phyloP scores from a whole-genome alignment of 2,113 vertebrate genomes.

The Turnix velox region DNA sequence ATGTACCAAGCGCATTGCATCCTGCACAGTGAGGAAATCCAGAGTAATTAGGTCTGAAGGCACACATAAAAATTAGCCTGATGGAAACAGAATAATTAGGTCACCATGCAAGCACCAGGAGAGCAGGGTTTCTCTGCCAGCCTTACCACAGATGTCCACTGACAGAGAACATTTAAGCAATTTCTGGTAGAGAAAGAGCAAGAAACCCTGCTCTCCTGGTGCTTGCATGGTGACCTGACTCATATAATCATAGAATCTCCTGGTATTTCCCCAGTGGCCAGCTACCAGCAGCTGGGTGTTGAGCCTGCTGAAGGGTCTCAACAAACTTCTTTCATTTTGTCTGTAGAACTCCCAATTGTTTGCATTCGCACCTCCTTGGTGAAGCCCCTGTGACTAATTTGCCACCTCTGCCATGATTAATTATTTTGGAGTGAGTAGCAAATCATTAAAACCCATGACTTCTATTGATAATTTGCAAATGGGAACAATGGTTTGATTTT shows the following conservation, averaged over 20 bases:
- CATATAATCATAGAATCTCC: accelerated
- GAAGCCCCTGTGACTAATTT: not conserved
- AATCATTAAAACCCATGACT: not conserved
- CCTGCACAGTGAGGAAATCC: not conserved
- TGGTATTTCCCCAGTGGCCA: not conserved
- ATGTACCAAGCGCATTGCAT: accelerated
- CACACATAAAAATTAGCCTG: not conserved
- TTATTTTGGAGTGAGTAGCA: not conserved
- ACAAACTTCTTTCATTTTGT: accelerated
- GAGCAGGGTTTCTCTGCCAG: not conserved
- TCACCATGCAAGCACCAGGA: not conserved
- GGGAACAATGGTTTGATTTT: not conserved
- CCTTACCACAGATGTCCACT: no score
- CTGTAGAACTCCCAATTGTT: not conserved
- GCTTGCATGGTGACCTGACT: accelerated
- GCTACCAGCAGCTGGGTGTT: accelerated
- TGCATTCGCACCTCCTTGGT: not conserved
- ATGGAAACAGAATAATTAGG: accelerated
- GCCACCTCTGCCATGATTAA: not conserved
- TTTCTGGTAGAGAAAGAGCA: no score
- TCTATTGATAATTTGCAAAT: not conserved
- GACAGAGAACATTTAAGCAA: no score
- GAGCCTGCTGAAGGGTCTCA: not conserved
- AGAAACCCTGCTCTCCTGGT: not conserved
- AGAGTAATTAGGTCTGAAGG: not conserved